Conservation (phyloP, 2,113 vertebrate genomes). For the Stegastes partitus region DNA sequence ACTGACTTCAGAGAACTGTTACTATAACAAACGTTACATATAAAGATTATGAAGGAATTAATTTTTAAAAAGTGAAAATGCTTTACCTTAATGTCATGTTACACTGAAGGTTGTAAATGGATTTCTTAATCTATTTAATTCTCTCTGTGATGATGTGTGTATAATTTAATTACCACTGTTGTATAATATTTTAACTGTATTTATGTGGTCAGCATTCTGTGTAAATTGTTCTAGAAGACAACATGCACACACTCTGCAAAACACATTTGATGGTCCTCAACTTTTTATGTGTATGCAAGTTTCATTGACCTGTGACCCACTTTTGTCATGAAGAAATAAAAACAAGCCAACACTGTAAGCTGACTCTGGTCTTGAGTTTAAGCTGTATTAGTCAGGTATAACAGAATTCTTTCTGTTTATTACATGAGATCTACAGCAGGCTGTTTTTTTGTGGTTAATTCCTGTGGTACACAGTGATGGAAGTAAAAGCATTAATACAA, state of each 20-base stretch:
- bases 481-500: neutral
- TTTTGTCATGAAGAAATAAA: slow-evolving; percentile 77
- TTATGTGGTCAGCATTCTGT: slow-evolving; percentile 73
- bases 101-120: slow-evolving; percentile 64
- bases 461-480: too few relatives aligned
- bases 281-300: slow-evolving; percentile 64
- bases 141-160: slow-evolving; percentile 62
- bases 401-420: too few relatives aligned
- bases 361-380: neutral
- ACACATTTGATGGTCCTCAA: slow-evolving; percentile 42
- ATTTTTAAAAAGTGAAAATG: slow-evolving; percentile 67
- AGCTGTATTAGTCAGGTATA: too few relatives aligned
- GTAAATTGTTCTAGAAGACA: slow-evolving; percentile 57
- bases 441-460: too few relatives aligned
- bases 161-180: slow-evolving; percentile 72
- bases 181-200: slow-evolving; percentile 76
- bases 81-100: slow-evolving; percentile 55
- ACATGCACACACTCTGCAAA: slow-evolving; percentile 55
- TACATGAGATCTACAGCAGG: too few relatives aligned
- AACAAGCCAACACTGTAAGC: slow-evolving; percentile 61
- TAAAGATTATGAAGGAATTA: neutral
- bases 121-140: slow-evolving; percentile 68
- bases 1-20: neutral
- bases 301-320: slow-evolving; percentile 69
- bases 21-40: neutral